Evolutionary conservation across 2,113 vertebrate species (phyloP), one percentile per base, ranked within the genome.

Genomic region (Calyptomena viridis): DNA sequence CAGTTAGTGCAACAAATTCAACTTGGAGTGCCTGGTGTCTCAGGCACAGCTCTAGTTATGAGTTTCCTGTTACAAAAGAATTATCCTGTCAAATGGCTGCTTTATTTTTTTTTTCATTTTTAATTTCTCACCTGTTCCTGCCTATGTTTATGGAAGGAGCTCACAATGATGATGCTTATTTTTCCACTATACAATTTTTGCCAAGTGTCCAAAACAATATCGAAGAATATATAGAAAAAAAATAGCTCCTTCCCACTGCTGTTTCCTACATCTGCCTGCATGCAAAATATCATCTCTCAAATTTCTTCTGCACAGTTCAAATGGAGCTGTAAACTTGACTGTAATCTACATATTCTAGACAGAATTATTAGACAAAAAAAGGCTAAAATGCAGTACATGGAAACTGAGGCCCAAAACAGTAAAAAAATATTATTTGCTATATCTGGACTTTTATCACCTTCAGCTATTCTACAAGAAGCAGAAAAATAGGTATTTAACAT

Each of bases 1-100:
- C 47, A 90, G 46, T 95, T 84, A 96, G 78, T 46, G n/a, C 78
- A 82, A 87, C 55, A 60, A 94, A 94, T 81, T 67, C 94, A 89
- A 22, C 21, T 50, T 31, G 14, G 50, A 90, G 15, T 66, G 94
- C 81, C 64, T 80, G 93, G 33, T 84, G 87, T 82, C 90, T 91
- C 76, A 74, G 33, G 40, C 24, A 62, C 46, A 56, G 53, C 28
- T 62, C 63, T 49, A 56, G 60, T 25, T 8, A 69, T 74, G 74
- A 94, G 64, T 23, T 83, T 95, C 80, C 81, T 91, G 77, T 67
- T 69, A 74, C 79, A 30, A 46, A 75, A 90, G 58, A 60, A 40
- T 27, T 6, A 72, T 23, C 40, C 75, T 85, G 66, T 62, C 3
- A 15, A 72, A 86, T 16, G 62, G 23, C 17, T 92, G 10, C 22